These are phyloP conservation scores for Hucho hucho DNA, from an alignment of 2,113 vertebrate species.

Conservation along the genomic window DNA sequence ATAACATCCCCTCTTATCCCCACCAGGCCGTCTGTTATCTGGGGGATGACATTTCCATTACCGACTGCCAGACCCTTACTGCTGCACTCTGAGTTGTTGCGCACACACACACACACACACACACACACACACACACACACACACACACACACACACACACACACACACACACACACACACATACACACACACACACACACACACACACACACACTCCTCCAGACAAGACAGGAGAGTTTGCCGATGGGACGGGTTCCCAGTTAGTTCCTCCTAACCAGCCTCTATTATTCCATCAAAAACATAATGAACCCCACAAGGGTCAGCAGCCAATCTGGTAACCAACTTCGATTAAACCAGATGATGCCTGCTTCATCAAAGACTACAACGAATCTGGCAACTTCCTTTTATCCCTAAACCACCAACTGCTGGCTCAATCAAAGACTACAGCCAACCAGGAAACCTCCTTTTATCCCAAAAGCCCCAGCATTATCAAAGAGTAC, in stretches of 20 bases:
- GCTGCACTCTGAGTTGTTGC: constrained; percentile 70
- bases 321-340: constrained; percentile 62
- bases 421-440: constrained; percentile 36
- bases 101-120: constrained; percentile 26
- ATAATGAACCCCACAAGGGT: constrained; percentile 50
- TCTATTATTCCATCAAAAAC: constrained; percentile 65
- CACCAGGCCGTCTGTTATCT: constrained; percentile 65
- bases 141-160: neutral
- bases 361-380: neutral
- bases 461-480: no score
- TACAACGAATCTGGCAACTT: no score
- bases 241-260: constrained; percentile 46
- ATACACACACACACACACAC: constrained; percentile 5
- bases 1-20: constrained; percentile 67
- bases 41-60: constrained; percentile 76
- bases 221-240: constrained; percentile 31
- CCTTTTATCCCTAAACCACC: no score
- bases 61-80: constrained; percentile 67
- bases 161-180: constrained; percentile 17
- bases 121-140: constrained; percentile 9
- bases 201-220: constrained; percentile 24
- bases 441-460: neutral
- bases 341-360: constrained; percentile 23
- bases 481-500: neutral
- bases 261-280: constrained; percentile 49